Evolutionary conservation across 2,888 invertebrate genomes (phyloP).

Genomic region (Pammene aurita): DNA sequence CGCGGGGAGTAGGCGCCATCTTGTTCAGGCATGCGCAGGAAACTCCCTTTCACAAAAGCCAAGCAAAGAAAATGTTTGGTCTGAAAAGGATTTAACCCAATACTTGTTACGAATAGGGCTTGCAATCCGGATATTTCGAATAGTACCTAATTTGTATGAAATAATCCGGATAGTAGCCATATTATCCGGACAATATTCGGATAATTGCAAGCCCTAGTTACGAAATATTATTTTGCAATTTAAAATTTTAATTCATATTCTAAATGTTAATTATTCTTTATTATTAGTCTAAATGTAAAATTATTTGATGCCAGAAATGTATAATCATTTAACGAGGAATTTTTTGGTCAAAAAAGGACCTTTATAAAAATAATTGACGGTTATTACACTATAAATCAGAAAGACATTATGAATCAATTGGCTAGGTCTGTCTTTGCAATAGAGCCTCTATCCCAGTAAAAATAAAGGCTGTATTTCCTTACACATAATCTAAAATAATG

Average conservation of each 20-base stretch:
- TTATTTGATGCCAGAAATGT: too few relatives aligned
- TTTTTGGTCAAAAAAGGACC: constrained; percentile 1
- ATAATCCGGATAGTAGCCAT: too few relatives aligned
- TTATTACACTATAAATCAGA: constrained; percentile 27
- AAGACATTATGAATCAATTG: constrained; percentile 8
- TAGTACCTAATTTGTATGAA: too few relatives aligned
- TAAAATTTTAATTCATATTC: too few relatives aligned
- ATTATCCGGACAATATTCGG: too few relatives aligned
- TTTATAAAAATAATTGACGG: constrained; percentile 3
- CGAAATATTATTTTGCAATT: neutral
- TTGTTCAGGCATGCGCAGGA: constrained; percentile 65
- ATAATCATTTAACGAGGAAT: too few relatives aligned
- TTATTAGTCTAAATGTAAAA: too few relatives aligned
- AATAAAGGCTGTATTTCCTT: constrained; percentile 29
- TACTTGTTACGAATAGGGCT: too few relatives aligned
- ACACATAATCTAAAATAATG: constrained; percentile 14
- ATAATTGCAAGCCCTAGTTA: too few relatives aligned
- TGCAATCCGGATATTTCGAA: too few relatives aligned
- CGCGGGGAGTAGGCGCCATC: constrained; percentile 50
- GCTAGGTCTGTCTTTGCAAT: neutral
- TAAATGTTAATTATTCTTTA: too few relatives aligned
- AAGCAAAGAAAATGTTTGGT: constrained; percentile 45
- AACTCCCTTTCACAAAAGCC: constrained; percentile 43
- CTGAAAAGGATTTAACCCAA: constrained; percentile 33
- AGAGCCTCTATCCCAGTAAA: neutral